These are phyloP conservation scores for Spea multiplicata DNA, from an alignment of 2,113 vertebrate species.

Conservation along the genomic window DNA sequence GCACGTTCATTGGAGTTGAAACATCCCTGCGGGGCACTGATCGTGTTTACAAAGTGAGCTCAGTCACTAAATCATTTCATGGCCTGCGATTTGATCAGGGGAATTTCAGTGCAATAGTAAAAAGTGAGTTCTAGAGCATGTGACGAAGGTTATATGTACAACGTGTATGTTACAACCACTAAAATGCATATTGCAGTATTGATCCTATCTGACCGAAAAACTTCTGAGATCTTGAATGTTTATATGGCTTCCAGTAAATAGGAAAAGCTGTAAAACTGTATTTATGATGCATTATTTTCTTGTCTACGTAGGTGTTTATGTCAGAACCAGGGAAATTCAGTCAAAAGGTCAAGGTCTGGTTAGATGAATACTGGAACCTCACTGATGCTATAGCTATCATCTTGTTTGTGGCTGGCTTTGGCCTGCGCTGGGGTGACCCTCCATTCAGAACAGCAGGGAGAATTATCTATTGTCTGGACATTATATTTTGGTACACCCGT, in stretches of 20 bases:
- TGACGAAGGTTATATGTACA: too few relatives aligned
- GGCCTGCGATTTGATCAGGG: conserved; percentile 4
- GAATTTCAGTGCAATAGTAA: not conserved
- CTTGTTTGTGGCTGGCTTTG: conserved; percentile 81
- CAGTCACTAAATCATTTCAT: not conserved
- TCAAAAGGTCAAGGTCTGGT: conserved; percentile 93
- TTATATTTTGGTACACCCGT: conserved; percentile 94
- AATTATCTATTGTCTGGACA: conserved; percentile 87
- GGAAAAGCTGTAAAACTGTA: too few relatives aligned
- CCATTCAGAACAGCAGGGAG: conserved; percentile 73
- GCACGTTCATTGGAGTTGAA: conserved; percentile 57
- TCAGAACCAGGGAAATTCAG: conserved; percentile 86
- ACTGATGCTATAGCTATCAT: conserved; percentile 85
- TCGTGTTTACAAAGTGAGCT: conserved; percentile 40
- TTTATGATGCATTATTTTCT: not conserved
- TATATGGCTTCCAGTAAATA: too few relatives aligned
- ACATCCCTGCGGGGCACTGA: conserved; percentile 52
- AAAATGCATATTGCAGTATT: too few relatives aligned
- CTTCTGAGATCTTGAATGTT: too few relatives aligned
- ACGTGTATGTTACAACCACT: too few relatives aligned
- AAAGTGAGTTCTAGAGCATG: not conserved
- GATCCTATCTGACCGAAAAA: too few relatives aligned
- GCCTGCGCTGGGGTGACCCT: conserved; percentile 70
- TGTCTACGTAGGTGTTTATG: conserved; percentile 74
- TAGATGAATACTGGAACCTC: conserved; percentile 94